A percentile compares a stretch with the other conserved stretches of the same genome.
phyloP scores from a whole-genome alignment of 1,140 invertebrate species.

The Pachypsylla venusta region DNA sequence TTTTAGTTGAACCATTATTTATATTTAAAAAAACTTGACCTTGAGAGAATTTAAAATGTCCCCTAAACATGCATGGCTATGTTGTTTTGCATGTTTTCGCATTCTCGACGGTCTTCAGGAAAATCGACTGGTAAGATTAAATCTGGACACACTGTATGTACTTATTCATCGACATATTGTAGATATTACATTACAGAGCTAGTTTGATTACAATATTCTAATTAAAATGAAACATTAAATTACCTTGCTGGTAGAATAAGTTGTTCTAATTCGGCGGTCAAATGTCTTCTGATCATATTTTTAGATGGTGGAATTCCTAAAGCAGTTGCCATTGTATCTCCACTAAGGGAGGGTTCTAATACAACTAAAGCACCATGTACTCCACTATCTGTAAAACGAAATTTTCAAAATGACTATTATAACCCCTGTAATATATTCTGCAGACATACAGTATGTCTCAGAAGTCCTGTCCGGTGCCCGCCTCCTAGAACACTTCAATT shows the following conservation, averaged over 20 bases:
- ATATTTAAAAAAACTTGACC: no score
- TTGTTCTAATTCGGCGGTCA: conserved; percentile 75
- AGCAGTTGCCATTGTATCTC: conserved; percentile 85
- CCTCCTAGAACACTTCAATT: no score
- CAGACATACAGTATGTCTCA: no score
- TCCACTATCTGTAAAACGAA: conserved; percentile 54
- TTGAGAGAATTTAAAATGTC: no score
- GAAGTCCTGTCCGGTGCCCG: no score
- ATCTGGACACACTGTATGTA: not conserved
- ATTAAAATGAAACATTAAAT: no score
- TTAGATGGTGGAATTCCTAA: conserved; percentile 83
- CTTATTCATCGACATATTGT: conserved; percentile 53
- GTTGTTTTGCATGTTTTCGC: no score
- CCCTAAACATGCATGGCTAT: no score
- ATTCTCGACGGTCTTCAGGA: not conserved
- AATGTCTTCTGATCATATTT: conserved; percentile 80
- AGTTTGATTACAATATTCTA: conserved; percentile 44
- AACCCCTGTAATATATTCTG: not conserved
- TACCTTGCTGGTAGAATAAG: conserved; percentile 82
- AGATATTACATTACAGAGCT: no score
- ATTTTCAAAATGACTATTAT: not conserved
- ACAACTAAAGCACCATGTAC: conserved; percentile 86
- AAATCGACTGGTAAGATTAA: not conserved
- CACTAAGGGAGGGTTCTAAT: conserved; percentile 79
- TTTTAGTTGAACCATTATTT: no score